Conservation (phyloP, 2,113 vertebrate species). For the Hipposideros armiger region DNA sequence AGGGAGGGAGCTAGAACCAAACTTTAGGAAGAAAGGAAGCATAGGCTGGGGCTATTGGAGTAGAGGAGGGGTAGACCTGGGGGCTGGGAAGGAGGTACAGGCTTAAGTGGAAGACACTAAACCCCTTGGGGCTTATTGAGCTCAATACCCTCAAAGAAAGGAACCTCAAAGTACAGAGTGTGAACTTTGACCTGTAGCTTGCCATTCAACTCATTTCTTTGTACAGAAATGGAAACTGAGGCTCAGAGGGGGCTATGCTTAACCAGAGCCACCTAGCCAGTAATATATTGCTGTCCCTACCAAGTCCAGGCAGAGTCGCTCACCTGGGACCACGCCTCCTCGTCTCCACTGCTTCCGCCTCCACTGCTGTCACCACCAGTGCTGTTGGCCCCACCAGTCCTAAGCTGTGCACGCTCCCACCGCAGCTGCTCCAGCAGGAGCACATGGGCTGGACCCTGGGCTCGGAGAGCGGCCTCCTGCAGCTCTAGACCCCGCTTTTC, state of each 20-base stretch:
- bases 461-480: slow-evolving; percentile 87
- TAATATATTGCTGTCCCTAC: neutral
- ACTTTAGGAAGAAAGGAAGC: neutral
- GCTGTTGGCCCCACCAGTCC: neutral
- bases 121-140: neutral
- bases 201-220: neutral
- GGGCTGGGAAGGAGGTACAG: neutral
- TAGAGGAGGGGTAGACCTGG: neutral
- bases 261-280: neutral
- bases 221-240: neutral
- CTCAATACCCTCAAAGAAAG: neutral
- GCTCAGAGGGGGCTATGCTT: neutral
- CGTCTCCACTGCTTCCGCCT: neutral
- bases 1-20: neutral
- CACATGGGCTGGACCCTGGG: slow-evolving; percentile 86
- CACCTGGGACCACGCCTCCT: neutral
- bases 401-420: slow-evolving; percentile 79
- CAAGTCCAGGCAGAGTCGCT: neutral
- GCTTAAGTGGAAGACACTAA: neutral
- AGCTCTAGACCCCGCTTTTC: slow-evolving; percentile 91
- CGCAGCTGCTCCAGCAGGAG: slow-evolving; percentile 89
- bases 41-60: neutral
- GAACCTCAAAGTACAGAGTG: neutral
- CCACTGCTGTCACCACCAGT: slow-evolving; percentile 54
- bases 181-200: neutral